Base-by-base conservation (phyloP, 2,888 invertebrate genomes). In the Protophormia terraenovae region DNA sequence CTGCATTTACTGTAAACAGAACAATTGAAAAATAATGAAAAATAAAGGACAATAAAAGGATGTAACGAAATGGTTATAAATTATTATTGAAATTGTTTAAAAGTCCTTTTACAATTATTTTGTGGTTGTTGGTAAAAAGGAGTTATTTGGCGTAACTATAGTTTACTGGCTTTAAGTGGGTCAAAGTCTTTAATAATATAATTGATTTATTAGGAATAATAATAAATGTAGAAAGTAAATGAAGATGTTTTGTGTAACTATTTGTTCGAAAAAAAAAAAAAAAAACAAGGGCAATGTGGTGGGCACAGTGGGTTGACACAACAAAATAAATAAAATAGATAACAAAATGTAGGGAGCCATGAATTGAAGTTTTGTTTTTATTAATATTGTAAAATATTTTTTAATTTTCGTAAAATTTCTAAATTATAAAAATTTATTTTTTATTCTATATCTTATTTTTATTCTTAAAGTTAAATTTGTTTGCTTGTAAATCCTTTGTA, bases 1-100 rank as follows among this genome's bases (percentile, higher is more conserved):
- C 93, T 62, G 90, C 89, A 86, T 93, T 93, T 22, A 91, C 93
- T 93, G n/a, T n/a, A n/a, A n/a, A 87, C 4, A 55, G 38, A 22
- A 78, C 60, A n/a, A 55, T 16, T 58, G 6, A 32, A 24, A 24
- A 32, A 71, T 4, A 71, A 16, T 38, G 22, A 3, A 55, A 45
- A 29, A 8, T 14, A 78, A 24, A 53, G 73, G 55, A 58, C 58
- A 62, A 76, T 53, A 69, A 67, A 53, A 83, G 72, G 73, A 55
- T 75, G 45, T 64, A 41, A 55, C 62, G 19, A 71, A 71, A 58
- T 67, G 58, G 73, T 79, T 71, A 27, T 78, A 73, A 73, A 73
- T 78, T 78, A 79, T 73, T 78, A 83, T 69, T 79, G 69, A 66
- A 78, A 60, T 67, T 73, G 64, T 78, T 67, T 62, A 60, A 60